Conservation (phyloP, 2,888 invertebrate species). For the Metopia argyrocephala region DNA sequence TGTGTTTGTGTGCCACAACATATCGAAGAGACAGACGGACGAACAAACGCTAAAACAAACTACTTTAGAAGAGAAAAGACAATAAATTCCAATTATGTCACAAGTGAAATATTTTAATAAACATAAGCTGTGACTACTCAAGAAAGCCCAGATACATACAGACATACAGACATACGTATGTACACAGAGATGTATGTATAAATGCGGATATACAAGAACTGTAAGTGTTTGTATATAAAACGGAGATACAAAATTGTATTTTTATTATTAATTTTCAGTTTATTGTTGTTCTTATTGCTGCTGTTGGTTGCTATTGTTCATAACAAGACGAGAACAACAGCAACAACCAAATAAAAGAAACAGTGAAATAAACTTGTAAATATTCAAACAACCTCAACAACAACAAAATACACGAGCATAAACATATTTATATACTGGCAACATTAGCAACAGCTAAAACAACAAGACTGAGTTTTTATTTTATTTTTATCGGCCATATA, state of each 20-base stretch:
- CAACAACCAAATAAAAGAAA: background rate
- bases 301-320: slow-evolving; percentile 35
- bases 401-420: slow-evolving; percentile 9
- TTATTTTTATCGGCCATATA: slow-evolving; percentile 53
- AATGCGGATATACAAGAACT: too few species aligned
- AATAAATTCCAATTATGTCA: slow-evolving; percentile 77
- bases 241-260: too few species aligned
- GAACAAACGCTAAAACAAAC: background rate
- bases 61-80: slow-evolving; percentile 52
- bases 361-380: slow-evolving; percentile 65
- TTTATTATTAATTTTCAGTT: too few species aligned
- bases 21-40: too few species aligned
- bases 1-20: background rate
- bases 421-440: background rate
- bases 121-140: slow-evolving; percentile 68
- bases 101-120: slow-evolving; percentile 77
- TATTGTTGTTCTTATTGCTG: too few species aligned
- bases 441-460: slow-evolving; percentile 31
- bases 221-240: too few species aligned
- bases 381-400: slow-evolving; percentile 54
- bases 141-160: slow-evolving; percentile 58
- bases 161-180: too few species aligned
- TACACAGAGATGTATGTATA: too few species aligned
- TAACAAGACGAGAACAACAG: slow-evolving; percentile 55
- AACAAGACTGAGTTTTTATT: slow-evolving; percentile 31